A percentile compares a stretch with the other conserved stretches of the same genome.
phyloP scores from a whole-genome alignment of 2,888 invertebrate species.

The Ormyrus thymus region DNA sequence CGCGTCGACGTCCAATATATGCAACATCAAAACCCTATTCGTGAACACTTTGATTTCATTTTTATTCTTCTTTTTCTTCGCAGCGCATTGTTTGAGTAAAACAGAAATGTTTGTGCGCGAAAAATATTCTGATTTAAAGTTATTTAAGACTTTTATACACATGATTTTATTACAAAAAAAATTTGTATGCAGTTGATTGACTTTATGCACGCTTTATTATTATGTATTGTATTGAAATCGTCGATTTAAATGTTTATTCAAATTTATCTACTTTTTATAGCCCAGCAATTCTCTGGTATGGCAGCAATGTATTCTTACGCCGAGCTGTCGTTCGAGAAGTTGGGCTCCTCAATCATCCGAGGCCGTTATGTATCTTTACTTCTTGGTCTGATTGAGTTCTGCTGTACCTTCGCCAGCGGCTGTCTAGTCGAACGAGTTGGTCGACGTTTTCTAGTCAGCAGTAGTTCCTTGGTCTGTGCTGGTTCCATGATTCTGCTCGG shows the following conservation, averaged over 20 bases:
- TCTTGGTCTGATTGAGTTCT: conserved; percentile 54
- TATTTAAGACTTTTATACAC: too few relatives aligned
- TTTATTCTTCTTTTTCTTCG: background rate
- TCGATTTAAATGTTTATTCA: too few relatives aligned
- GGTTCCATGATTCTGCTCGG: conserved; percentile 52
- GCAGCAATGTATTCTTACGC: conserved; percentile 56
- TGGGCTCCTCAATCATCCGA: conserved; percentile 15
- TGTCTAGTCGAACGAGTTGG: conserved; percentile 44
- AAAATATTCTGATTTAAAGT: too few relatives aligned
- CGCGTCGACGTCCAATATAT: too few relatives aligned
- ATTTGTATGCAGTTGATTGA: too few relatives aligned
- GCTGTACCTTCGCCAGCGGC: conserved; percentile 48
- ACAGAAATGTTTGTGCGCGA: too few relatives aligned
- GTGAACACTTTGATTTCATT: background rate
- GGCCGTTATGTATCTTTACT: conserved; percentile 54
- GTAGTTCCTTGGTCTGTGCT: conserved; percentile 33
- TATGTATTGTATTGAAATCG: too few relatives aligned
- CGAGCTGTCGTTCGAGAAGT: conserved; percentile 54
- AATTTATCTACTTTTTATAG: conserved; percentile 25
- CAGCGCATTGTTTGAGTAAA: too few relatives aligned
- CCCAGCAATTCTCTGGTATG: conserved; percentile 58
- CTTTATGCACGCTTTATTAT: too few relatives aligned
- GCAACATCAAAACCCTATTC: too few relatives aligned
- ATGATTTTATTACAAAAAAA: too few relatives aligned
- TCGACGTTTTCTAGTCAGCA: conserved; percentile 41